These are phyloP conservation scores for Drosophila siamana DNA, from an alignment of 2,888 invertebrate species.

Conservation along the genomic window DNA sequence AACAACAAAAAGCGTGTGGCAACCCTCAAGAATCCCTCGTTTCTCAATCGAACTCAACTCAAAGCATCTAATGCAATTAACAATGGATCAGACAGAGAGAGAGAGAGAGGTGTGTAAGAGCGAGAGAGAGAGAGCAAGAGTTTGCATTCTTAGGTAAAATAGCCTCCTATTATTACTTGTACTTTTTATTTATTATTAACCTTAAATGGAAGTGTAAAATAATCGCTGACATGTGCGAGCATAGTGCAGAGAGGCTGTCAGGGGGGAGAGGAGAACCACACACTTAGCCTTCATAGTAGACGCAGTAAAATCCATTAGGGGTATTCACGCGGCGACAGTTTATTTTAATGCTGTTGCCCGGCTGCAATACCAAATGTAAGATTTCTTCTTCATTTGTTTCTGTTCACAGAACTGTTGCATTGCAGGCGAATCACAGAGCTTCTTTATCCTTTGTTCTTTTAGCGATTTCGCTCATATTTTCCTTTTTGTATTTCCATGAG, in stretches of 20 bases:
- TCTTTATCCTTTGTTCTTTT: not conserved
- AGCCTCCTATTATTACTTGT: not conserved
- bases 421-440: slow-evolving; percentile 11
- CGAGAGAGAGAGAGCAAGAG: not conserved
- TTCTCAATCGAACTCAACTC: slow-evolving; percentile 5
- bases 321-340: slow-evolving; percentile 45
- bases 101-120: not conserved
- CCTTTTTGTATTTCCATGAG: slow-evolving; percentile 10
- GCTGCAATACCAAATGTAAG: slow-evolving; percentile 31
- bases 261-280: slow-evolving; percentile 26
- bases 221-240: no score
- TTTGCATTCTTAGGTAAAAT: not conserved
- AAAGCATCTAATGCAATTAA: slow-evolving; percentile 2
- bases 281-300: slow-evolving; percentile 50
- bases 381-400: slow-evolving; percentile 37
- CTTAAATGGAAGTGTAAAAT: not conserved
- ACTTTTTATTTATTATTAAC: not conserved
- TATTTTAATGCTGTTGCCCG: slow-evolving; percentile 27
- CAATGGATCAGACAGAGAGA: slow-evolving; percentile 24
- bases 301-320: slow-evolving; percentile 47
- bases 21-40: slow-evolving; percentile 10
- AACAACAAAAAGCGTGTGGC: slow-evolving; percentile 39
- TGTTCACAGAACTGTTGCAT: slow-evolving; percentile 22
- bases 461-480: slow-evolving; percentile 6
- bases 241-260: not conserved